Evolutionary conservation across 1,140 invertebrate species (phyloP).

Genomic region (Drosophila parabipectinata): DNA sequence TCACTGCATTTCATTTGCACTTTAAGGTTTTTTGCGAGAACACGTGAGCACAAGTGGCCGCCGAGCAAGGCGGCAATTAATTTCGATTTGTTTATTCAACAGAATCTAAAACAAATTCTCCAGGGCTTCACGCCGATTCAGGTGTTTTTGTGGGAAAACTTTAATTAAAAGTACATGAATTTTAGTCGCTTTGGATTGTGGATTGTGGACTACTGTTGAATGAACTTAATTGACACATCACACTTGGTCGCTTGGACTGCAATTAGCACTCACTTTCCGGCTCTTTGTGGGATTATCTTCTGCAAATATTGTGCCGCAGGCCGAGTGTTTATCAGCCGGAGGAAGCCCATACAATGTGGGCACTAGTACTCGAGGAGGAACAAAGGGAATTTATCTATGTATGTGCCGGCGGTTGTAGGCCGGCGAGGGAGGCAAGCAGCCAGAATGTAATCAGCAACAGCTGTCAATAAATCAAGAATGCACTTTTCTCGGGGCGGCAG

Average conservation of each 20-base stretch:
- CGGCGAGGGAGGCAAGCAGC: conserved; percentile 14
- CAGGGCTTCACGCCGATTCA: neutral
- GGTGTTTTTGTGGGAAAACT: neutral
- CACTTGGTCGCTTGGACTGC: conserved; percentile 6
- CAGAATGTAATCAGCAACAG: conserved; percentile 37
- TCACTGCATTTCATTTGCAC: conserved; percentile 12
- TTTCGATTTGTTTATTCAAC: conserved; percentile 1
- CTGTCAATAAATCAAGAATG: conserved; percentile 58
- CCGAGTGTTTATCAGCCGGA: conserved; percentile 30
- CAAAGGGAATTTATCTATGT: conserved; percentile 35
- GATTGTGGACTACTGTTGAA: too few relatives aligned
- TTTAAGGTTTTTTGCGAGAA: conserved; percentile 5
- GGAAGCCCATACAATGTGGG: conserved; percentile 6
- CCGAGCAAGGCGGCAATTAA: neutral
- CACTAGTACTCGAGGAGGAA: neutral
- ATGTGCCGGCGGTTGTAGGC: neutral
- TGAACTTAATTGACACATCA: conserved; percentile 12
- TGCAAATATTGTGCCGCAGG: neutral
- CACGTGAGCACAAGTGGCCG: neutral
- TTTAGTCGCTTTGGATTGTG: neutral
- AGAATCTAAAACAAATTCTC: neutral
- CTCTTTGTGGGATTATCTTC: conserved; percentile 16
- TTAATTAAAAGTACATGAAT: neutral
- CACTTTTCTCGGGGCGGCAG: conserved; percentile 14
- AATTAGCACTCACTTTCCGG: conserved; percentile 31